Evolutionary conservation across 2,113 vertebrate genomes (phyloP), one percentile per base, ranked within the genome.

Genomic region (Aldabrachelys gigantea): DNA sequence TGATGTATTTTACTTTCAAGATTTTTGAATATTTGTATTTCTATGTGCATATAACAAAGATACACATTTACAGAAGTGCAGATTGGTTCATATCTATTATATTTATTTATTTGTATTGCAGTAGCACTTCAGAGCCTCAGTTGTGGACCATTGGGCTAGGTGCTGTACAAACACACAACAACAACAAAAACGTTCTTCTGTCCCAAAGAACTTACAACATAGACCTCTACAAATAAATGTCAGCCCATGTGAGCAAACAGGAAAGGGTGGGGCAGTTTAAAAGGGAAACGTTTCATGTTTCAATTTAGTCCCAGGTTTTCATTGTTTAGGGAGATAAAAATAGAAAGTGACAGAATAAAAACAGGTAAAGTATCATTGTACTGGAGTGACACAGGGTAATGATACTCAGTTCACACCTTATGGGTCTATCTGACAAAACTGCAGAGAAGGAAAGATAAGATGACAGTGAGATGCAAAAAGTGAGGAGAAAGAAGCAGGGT

Each of bases 371-470:
- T 59, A 89, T 82, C 50, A 84, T 41, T 54, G 83, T 93, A 85
- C 54, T 83, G 19, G 29, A 84, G 69, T 52, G 89, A 91, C 90
- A 47, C 52, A 82, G 84, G 82, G 95, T 90, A 96, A 75, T 57
- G 57, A 50, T 85, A 75, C 16, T 85, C 65, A 81, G 31, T 65
- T 91, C 81, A 91, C 91, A 82, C 59, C 82, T 35, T 35, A 84
- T 11, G 47, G 69, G 49, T 79, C 54, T 79, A n/a, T 85, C 82
- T 82, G 84, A 86, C 2, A 8, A 31, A 79, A 59, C 57, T 1
- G 2, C 35, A 22, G 78, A n/a, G 21, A 7, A 93, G 29, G 69
- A 93, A 80, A 24, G 80, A 80, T 62, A 91, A 90, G 21, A n/a
- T 50, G 10, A 84, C 41, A 80, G 24, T 31, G 29, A n/a, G 47